These are phyloP conservation scores for Sebastolobus altivelis DNA, from an alignment of 2,797 vertebrate genomes.

Conservation along the genomic window DNA sequence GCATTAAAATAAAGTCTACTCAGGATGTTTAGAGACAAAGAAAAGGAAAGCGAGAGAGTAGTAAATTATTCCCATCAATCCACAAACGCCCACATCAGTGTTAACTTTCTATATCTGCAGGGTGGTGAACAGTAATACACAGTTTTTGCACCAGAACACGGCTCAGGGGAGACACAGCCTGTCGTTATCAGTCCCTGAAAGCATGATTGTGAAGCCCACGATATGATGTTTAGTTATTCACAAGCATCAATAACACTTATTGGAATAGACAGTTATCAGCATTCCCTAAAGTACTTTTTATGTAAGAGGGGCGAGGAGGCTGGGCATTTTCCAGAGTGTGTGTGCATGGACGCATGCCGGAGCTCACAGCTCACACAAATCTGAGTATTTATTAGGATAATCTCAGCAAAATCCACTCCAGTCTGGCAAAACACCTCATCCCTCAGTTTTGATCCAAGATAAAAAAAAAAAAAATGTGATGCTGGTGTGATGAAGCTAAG, in stretches of 20 bases:
- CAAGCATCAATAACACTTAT: constrained; percentile 34
- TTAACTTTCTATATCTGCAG: constrained; percentile 13
- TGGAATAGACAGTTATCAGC: constrained; percentile 34
- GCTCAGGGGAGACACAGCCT: constrained; percentile 11
- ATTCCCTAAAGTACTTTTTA: constrained; percentile 58
- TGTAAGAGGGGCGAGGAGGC: constrained; percentile 55
- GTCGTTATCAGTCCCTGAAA: constrained; percentile 21
- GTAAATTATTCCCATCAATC: neutral
- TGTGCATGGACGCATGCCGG: constrained; percentile 25
- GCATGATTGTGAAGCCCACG: neutral
- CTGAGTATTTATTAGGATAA: constrained; percentile 67
- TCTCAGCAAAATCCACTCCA: constrained; percentile 55
- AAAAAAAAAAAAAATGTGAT: neutral
- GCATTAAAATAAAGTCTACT: neutral
- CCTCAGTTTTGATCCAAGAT: constrained; percentile 10
- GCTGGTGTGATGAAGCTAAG: constrained; percentile 5
- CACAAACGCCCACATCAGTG: neutral
- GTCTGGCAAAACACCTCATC: constrained; percentile 33
- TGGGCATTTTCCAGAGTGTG: constrained; percentile 47
- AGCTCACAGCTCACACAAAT: constrained; percentile 37
- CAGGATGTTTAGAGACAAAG: neutral
- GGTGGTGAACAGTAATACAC: neutral
- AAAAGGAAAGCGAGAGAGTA: neutral
- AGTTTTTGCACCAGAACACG: neutral
- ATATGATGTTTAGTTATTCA: constrained; percentile 12